Base-by-base conservation (phyloP, 2,797 vertebrate genomes). In the Mormyrus proboscirostris region DNA sequence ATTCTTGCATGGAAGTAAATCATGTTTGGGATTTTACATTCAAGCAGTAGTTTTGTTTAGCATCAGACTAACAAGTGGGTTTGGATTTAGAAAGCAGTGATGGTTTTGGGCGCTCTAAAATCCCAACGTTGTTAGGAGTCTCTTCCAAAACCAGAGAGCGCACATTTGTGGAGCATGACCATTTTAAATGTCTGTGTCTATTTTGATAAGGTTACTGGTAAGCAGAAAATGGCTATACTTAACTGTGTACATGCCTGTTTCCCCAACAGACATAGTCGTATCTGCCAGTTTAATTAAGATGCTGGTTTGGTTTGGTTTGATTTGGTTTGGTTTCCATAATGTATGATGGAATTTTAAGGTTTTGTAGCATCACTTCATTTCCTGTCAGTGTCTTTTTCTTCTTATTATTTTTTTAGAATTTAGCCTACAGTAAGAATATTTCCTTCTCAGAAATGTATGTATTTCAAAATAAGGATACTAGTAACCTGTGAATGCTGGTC, bases 121-220 rank as follows among this genome's bases (percentile, higher is more conserved):
- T 65, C 41, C 79, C 38, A n/a, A 38, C 6, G 12, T 51, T 50
- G 22, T 49, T 47, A 14, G 8, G 57, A n/a, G 57, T 50, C 59
- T 49, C 47, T 93, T 94, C 91, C 92, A 92, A 85, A 86, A n/a
- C 47, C 88, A 86, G 41, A 53, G 29, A 65, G 22, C 19, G 41
- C 25, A 57, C 16, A 59, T 57, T 79, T 86, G 25, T 86, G 88
- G 83, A 47, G 25, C 59, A 50, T 51, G 83, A 50, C 59, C 25
- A 65, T 88, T 88, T 69, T 49, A 87, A 87, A 87, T 59, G 53
- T 41, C 53, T 14, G 16, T 44, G 86, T 87, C 86, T 87, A 87
- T 87, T 87, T 87, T 22, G 53, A 87, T 87, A 87, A 87, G 53
- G 86, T 57, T 87, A 57, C 33, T 87, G 29, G 86, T 87, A 59